Base-by-base conservation (phyloP, 2,797 vertebrate genomes). In the Otus scops region DNA sequence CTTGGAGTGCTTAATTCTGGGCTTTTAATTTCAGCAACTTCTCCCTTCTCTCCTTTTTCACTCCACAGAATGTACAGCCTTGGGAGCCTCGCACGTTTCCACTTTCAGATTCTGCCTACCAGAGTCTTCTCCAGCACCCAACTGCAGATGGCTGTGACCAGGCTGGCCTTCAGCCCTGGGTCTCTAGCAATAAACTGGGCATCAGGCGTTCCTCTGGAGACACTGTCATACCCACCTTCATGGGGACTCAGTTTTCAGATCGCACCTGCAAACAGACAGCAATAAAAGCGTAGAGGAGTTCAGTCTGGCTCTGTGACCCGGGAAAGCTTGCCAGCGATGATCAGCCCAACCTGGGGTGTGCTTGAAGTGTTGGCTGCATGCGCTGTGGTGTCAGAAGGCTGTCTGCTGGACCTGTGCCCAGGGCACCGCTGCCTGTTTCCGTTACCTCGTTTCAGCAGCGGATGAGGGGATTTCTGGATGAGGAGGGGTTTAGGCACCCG, bases 11-110 rank as follows among this genome's bases (percentile, higher is more conserved):
- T 34, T 57, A 17, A 26, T 45, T 56, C 45, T 18, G 24, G 23
- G 16, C 10, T 70, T 51, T 76, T 34, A 36, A 24, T 38, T 23
- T 26, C 41, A 38, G 22, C 54, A 28, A 7, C 24, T 10, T 38
- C 54, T 24, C 19, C 56, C 67, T 48, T 67, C 27, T 81, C 60
- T 91, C 20, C 18, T n/a, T 47, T 22, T 22, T 64, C 4, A 4
- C 27, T 65, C 34, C 63, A 24, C 89, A 97, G 98, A 92, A 65
- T 2, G n/a, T 94, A 30, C 91, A 77, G 85, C 97, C 97, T 5
- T 97, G 97, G 98, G 97, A 98, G 63, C 91, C 81, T 88, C 85
- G 94, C 57, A 88, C 61, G 13, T 98, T 98, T 89, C 97, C 97
- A 2, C 95, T 98, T 56, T 86, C 94, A 9, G 95, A 98, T 59